phyloP scores from a whole-genome alignment of 2,113 vertebrate genomes.

The Ciconia maguari region DNA sequence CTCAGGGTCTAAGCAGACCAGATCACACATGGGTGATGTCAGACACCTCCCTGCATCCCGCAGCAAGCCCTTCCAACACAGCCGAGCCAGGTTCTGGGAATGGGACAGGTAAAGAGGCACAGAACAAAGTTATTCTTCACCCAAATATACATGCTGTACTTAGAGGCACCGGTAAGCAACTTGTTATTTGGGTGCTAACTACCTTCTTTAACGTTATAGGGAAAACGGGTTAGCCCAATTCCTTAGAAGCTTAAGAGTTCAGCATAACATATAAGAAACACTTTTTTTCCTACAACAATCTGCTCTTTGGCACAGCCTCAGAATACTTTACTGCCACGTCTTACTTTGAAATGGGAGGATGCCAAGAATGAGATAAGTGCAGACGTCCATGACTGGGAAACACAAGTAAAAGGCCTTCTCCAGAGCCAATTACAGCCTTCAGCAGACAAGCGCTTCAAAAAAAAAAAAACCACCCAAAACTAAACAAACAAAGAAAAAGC shows the following conservation, averaged over 20 bases:
- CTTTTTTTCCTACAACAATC: constrained; percentile 69
- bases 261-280: constrained; percentile 61
- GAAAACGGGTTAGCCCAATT: not conserved
- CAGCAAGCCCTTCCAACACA: not conserved
- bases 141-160: not conserved
- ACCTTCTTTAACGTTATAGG: not conserved
- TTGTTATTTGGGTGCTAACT: not conserved
- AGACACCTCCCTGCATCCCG: not conserved
- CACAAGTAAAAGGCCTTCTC: constrained; percentile 51
- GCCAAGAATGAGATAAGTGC: constrained; percentile 79
- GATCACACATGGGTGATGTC: not conserved
- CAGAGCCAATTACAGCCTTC: constrained; percentile 42
- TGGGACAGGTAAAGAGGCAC: not conserved
- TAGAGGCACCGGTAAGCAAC: not conserved
- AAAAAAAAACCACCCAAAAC: not conserved
- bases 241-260: constrained; percentile 42
- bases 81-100: fast-evolving
- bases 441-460: not conserved
- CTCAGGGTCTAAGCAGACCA: not conserved
- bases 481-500: constrained; percentile 43
- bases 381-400: constrained; percentile 63
- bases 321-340: constrained; percentile 81
- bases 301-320: constrained; percentile 73
- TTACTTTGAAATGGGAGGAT: constrained; percentile 71
- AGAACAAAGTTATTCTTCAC: not conserved